phyloP scores from a whole-genome alignment of 2,888 invertebrate species.

The Esperia sulphurella region DNA sequence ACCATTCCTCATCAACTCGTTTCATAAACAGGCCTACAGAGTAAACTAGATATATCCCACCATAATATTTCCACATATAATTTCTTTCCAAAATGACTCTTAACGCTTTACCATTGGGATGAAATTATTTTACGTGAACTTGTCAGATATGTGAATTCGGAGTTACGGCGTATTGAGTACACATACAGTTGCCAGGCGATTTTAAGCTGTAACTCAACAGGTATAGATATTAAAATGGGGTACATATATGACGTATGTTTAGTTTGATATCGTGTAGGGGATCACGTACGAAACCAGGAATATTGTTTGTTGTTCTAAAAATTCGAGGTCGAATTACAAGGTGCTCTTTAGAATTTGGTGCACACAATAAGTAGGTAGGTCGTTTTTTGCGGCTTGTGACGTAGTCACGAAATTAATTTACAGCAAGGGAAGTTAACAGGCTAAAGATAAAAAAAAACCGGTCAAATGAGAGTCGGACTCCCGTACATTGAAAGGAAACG shows the following conservation, averaged over 20 bases:
- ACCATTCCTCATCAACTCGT: background rate
- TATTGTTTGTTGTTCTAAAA: background rate
- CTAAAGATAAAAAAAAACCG: no score
- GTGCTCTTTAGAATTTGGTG: background rate
- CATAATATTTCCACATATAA: background rate
- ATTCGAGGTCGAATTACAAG: background rate
- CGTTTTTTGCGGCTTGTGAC: no score
- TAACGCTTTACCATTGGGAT: background rate
- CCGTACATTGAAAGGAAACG: no score
- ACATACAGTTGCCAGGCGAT: background rate
- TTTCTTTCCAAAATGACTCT: background rate
- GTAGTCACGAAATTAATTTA: no score
- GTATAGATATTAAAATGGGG: background rate
- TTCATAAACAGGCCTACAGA: slow-evolving; percentile 1
- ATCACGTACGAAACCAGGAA: slow-evolving; percentile 27
- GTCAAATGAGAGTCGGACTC: no score
- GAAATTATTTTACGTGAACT: background rate
- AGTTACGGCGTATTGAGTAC: background rate
- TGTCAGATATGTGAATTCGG: background rate
- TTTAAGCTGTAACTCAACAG: background rate
- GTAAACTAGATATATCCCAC: background rate
- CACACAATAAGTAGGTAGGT: no score
- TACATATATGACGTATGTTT: background rate
- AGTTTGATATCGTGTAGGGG: slow-evolving; percentile 20
- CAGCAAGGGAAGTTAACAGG: no score